phyloP scores from a whole-genome alignment of 2,113 vertebrate genomes.

The Cavia porcellus region DNA sequence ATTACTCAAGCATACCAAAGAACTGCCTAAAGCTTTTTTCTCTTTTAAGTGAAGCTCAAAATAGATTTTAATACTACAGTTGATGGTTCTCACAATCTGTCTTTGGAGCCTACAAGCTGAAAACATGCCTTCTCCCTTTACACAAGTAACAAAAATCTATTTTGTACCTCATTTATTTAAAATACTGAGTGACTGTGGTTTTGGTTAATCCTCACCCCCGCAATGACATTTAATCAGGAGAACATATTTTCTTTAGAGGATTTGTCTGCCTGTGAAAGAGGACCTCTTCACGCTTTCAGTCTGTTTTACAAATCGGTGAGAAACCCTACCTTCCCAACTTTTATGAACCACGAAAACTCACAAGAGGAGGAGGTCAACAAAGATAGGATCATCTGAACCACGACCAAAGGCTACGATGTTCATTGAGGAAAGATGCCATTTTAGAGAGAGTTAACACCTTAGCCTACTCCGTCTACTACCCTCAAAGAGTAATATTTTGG shows the following conservation, averaged over 20 bases:
- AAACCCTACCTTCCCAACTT: not conserved
- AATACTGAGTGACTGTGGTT: slow-evolving; percentile 41
- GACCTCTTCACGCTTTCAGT: not conserved
- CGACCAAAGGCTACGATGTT: not conserved
- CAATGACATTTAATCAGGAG: slow-evolving; percentile 76
- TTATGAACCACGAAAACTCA: not conserved
- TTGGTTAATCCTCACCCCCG: slow-evolving; percentile 69
- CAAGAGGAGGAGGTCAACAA: not conserved
- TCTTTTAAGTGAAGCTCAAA: slow-evolving; percentile 75
- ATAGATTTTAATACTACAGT: slow-evolving; percentile 71
- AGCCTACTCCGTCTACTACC: not conserved
- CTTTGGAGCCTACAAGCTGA: slow-evolving; percentile 58
- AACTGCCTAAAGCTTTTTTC: slow-evolving; percentile 61
- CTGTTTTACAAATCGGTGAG: not conserved
- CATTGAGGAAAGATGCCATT: not conserved
- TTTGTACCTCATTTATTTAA: slow-evolving; percentile 40
- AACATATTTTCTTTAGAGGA: slow-evolving; percentile 60
- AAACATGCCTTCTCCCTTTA: slow-evolving; percentile 57
- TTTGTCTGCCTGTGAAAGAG: slow-evolving; percentile 49
- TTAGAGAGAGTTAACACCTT: not conserved
- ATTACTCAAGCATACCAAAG: slow-evolving; percentile 63
- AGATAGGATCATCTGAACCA: not conserved
- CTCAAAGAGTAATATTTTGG: not conserved
- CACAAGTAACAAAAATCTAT: slow-evolving; percentile 50
- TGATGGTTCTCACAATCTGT: slow-evolving; percentile 60